Percentiles rank a stretch among this genome's conserved stretches.
Conservation (phyloP, 2,113 vertebrate genomes). For the Potamarius usumacintae region DNA sequence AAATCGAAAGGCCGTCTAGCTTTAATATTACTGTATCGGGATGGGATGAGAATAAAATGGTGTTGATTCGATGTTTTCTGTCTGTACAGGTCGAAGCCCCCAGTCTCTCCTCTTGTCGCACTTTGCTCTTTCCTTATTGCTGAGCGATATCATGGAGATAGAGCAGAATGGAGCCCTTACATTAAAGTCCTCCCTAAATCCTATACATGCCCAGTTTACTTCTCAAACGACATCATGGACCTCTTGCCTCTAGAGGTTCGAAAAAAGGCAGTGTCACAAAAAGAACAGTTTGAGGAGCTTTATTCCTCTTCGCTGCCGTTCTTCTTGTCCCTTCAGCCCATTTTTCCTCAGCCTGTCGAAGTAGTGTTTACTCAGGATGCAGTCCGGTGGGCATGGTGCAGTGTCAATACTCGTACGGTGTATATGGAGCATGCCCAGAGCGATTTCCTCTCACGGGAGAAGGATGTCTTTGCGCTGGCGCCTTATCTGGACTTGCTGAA, state of each 20-base stretch:
- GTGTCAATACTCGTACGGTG: constrained; percentile 89
- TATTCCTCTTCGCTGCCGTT: constrained; percentile 72
- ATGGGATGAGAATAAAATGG: neutral
- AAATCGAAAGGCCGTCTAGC: too few relatives aligned
- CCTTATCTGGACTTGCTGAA: constrained; percentile 93
- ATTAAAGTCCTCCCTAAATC: constrained; percentile 79
- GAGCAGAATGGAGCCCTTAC: constrained; percentile 86
- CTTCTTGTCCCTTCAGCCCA: constrained; percentile 82
- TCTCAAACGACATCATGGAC: constrained; percentile 64
- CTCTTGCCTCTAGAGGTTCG: constrained; percentile 74
- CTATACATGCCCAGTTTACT: constrained; percentile 83
- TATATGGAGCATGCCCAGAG: constrained; percentile 77
- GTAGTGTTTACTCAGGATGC: constrained; percentile 78
- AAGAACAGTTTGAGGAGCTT: constrained; percentile 66
- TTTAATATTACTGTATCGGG: neutral
- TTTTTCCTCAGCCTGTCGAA: constrained; percentile 71
- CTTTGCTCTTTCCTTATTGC: constrained; percentile 87
- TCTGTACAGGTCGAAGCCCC: constrained; percentile 66
- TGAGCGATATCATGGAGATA: constrained; percentile 76
- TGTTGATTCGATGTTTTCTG: neutral
- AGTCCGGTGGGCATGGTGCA: constrained; percentile 92
- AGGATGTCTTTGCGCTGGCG: constrained; percentile 83
- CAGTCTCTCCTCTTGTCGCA: constrained; percentile 78
- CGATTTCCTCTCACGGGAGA: constrained; percentile 75
- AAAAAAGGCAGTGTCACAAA: constrained; percentile 76